Evolutionary conservation across 2,113 vertebrate genomes (phyloP).

Genomic region (Heliornis fulica): DNA sequence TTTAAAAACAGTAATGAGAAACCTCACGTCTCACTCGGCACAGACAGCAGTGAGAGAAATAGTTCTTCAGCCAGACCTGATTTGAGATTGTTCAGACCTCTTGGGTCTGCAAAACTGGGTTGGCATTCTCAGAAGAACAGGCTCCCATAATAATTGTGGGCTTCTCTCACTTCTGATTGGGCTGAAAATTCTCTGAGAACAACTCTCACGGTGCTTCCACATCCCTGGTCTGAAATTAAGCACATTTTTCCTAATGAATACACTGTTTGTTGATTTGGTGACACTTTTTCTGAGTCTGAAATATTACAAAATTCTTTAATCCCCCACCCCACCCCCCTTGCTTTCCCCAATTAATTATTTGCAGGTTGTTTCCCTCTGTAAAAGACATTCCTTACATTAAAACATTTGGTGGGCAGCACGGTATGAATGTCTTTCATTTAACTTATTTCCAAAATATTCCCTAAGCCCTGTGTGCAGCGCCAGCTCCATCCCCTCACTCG

Average conservation of each 20-base stretch:
- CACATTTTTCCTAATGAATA: conserved; percentile 49
- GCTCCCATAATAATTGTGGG: conserved; percentile 55
- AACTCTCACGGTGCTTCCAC: conserved; percentile 15
- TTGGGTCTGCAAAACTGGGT: conserved; percentile 58
- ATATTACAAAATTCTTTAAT: background rate
- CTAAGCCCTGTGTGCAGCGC: background rate
- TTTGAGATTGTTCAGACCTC: conserved; percentile 59
- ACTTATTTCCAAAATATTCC: background rate
- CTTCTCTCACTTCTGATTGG: conserved; percentile 34
- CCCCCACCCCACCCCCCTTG: accelerated
- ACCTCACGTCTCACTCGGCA: background rate
- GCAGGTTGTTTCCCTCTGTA: background rate
- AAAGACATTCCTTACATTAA: background rate
- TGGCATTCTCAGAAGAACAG: conserved; percentile 58
- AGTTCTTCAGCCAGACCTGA: conserved; percentile 32
- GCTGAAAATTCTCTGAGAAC: conserved; percentile 36
- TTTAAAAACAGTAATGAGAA: background rate
- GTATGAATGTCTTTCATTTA: conserved; percentile 24
- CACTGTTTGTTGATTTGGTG: conserved; percentile 56
- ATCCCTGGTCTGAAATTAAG: conserved; percentile 63
- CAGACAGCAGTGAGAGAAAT: background rate
- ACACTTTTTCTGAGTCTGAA: background rate
- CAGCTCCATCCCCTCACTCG: accelerated
- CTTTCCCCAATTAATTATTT: background rate
- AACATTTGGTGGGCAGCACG: background rate